Conservation (phyloP, 2,797 vertebrate genomes). For the Myioborus melanocephalus region DNA sequence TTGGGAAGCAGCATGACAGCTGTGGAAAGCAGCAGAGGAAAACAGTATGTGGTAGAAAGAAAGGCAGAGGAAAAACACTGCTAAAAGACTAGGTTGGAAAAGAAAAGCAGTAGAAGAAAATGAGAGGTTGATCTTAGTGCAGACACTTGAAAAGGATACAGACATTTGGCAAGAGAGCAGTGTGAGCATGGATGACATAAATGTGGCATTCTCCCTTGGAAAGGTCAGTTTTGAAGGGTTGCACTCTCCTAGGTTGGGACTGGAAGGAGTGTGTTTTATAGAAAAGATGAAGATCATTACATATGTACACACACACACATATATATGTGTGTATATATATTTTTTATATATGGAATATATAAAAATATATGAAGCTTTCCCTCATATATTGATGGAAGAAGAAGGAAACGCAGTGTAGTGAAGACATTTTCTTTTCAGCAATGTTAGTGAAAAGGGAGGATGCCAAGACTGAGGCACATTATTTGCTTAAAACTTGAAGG, state of each 20-base stretch:
- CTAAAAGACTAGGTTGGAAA: neutral
- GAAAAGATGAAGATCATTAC: neutral
- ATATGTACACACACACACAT: rapidly evolving
- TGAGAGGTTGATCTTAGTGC: neutral
- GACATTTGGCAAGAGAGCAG: neutral
- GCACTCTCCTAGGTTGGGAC: neutral
- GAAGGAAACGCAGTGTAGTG: neutral
- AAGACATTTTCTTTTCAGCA: neutral
- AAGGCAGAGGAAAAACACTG: neutral
- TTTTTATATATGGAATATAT: neutral
- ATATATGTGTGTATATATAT: rapidly evolving
- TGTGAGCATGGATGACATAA: rapidly evolving
- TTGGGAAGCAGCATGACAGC: constrained; percentile 10
- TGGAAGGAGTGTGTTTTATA: neutral
- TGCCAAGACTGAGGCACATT: neutral
- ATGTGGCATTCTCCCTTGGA: neutral
- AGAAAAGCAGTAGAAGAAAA: neutral
- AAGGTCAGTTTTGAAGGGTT: neutral
- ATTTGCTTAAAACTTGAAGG: neutral
- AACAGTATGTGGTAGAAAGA: constrained; percentile 16
- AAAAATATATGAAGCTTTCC: neutral
- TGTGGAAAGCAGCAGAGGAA: neutral
- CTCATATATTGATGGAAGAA: neutral
- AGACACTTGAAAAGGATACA: neutral
- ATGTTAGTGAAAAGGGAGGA: neutral